A percentile compares a stretch with the other conserved stretches of the same genome.
Conservation (phyloP, 2,888 invertebrate genomes). For the Spilarctia lutea region DNA sequence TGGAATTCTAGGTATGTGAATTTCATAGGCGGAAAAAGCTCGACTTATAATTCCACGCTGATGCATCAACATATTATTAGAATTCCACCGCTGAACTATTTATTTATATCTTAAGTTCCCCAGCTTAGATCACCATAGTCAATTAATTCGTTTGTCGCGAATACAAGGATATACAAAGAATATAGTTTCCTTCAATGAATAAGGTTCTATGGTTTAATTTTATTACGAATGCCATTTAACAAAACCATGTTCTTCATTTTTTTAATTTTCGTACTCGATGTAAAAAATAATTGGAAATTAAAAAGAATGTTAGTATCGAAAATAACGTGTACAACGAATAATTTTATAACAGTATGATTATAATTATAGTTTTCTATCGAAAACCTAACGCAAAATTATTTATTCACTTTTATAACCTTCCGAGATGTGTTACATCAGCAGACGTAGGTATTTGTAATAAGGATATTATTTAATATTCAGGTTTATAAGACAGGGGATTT, state of each 20-base stretch:
- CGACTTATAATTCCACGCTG: slow-evolving; percentile 10
- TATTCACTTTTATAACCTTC: slow-evolving; percentile 12
- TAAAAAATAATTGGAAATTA: neutral
- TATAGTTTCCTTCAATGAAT: neutral
- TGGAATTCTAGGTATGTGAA: slow-evolving; percentile 12
- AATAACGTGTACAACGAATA: neutral
- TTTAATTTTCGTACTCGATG: neutral
- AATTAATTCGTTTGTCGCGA: neutral
- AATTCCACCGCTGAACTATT: slow-evolving; percentile 21
- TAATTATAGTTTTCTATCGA: neutral
- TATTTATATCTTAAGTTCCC: slow-evolving; percentile 14
- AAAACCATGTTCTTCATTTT: neutral
- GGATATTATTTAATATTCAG: neutral
- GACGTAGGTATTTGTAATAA: neutral
- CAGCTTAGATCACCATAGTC: slow-evolving; percentile 11
- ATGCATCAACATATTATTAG: slow-evolving; percentile 15
- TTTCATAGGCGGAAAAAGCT: slow-evolving; percentile 19
- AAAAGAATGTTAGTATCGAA: neutral
- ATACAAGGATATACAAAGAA: neutral
- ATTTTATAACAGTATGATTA: neutral
- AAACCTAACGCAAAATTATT: slow-evolving; percentile 1
- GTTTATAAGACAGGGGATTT: slow-evolving; percentile 38
- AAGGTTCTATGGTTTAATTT: neutral
- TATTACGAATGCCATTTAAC: neutral
- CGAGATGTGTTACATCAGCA: neutral